A percentile compares a stretch with the other conserved stretches of the same genome.
Conservation (phyloP, 2,113 vertebrate genomes). For the Aegithalos caudatus region DNA sequence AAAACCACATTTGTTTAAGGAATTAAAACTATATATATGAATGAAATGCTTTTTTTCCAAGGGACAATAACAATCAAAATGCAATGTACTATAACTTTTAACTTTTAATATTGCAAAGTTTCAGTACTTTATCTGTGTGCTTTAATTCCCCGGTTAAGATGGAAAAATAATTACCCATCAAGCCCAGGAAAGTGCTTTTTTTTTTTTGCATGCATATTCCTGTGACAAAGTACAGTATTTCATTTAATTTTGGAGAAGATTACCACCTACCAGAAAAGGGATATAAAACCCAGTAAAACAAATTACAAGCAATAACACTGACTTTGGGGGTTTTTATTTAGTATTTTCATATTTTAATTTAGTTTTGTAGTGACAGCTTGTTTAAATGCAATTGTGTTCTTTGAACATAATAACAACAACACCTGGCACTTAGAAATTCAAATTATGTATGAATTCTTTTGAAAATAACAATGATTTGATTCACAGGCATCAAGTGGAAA, state of each 20-base stretch:
- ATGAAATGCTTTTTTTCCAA: not conserved
- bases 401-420: not conserved
- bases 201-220: not conserved
- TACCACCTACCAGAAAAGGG: not conserved
- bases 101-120: not conserved
- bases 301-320: not conserved
- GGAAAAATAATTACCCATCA: slow-evolving; percentile 5
- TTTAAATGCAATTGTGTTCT: not conserved
- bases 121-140: not conserved
- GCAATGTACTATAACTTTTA: not conserved
- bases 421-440: not conserved
- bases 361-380: slow-evolving; percentile 10
- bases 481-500: not conserved
- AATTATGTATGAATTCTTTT: not conserved
- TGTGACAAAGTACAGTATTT: not conserved
- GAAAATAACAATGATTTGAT: not conserved
- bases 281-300: not conserved
- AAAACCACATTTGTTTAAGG: not conserved
- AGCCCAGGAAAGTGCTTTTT: not conserved
- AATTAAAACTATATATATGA: not conserved
- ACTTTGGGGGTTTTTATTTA: not conserved
- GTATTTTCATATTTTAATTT: not conserved
- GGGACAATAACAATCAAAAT: not conserved
- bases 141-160: not conserved
- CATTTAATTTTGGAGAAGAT: slow-evolving; percentile 21